phyloP scores from a whole-genome alignment of 2,888 invertebrate genomes.

The Smittia aterrima region DNA sequence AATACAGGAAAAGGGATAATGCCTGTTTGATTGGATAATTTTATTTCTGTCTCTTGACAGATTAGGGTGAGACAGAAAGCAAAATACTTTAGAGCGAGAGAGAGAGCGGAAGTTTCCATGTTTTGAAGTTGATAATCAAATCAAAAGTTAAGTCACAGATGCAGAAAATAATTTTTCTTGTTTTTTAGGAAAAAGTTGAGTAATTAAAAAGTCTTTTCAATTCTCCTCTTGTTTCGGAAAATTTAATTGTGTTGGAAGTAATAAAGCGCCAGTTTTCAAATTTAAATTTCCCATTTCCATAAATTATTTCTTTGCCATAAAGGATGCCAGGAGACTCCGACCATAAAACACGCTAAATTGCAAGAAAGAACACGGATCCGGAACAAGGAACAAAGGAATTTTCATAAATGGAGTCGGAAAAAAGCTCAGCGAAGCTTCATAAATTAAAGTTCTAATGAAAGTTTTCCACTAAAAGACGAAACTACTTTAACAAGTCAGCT shows the following conservation, averaged over 20 bases:
- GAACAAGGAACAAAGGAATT: conserved; percentile 1
- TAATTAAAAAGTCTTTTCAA: too few relatives aligned
- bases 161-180: too few relatives aligned
- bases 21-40: conserved; percentile 38
- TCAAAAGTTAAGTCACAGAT: too few relatives aligned
- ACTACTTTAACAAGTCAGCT: background rate
- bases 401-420: background rate
- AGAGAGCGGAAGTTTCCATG: background rate
- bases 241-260: background rate
- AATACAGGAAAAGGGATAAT: conserved; percentile 25
- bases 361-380: background rate
- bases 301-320: background rate
- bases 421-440: conserved; percentile 8
- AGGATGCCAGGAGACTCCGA: background rate
- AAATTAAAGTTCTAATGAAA: conserved; percentile 16
- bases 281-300: background rate
- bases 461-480: conserved; percentile 16
- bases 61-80: background rate
- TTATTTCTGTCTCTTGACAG: background rate
- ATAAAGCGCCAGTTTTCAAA: too few relatives aligned
- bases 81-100: too few relatives aligned
- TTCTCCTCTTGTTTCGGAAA: too few relatives aligned
- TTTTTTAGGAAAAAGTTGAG: too few relatives aligned
- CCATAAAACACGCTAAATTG: background rate
- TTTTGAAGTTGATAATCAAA: too few relatives aligned